Evolutionary conservation across 2,888 invertebrate species (phyloP).

Genomic region (Lottia scabra): DNA sequence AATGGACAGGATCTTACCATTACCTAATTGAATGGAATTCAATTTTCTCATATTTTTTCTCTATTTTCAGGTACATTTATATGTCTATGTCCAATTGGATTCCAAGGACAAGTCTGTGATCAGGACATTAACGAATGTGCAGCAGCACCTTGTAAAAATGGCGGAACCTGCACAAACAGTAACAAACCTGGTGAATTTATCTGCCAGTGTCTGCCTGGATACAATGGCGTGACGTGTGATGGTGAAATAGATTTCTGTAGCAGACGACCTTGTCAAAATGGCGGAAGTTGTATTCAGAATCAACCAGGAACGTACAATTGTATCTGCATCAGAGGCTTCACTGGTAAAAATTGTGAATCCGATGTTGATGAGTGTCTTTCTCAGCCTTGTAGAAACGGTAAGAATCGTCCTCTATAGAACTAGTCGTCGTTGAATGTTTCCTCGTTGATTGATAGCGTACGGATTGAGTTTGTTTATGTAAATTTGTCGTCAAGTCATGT

Average conservation of each 20-base stretch:
- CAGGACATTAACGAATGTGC: conserved; percentile 17
- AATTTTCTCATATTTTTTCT: not conserved
- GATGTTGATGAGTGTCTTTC: conserved; percentile 9
- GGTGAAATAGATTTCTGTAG: conserved; percentile 34
- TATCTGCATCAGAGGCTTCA: conserved; percentile 33
- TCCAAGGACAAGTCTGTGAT: conserved; percentile 14
- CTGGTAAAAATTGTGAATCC: conserved; percentile 42
- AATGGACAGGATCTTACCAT: too few species aligned
- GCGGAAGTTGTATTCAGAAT: conserved; percentile 27
- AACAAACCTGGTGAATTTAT: conserved; percentile 20
- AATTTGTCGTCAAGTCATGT: too few species aligned
- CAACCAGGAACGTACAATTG: conserved; percentile 25
- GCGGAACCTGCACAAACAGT: conserved; percentile 13
- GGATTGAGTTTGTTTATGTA: too few species aligned
- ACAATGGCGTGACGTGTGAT: conserved; percentile 34
- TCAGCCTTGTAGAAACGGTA: not conserved
- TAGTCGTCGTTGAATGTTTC: too few species aligned
- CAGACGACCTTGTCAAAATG: conserved; percentile 30
- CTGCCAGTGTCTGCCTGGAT: conserved; percentile 40
- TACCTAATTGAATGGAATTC: too few species aligned
- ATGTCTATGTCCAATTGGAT: not conserved
- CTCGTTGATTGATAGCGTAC: too few species aligned
- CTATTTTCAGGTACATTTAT: not conserved
- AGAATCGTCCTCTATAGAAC: not conserved
- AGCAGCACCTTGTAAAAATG: conserved; percentile 14